Percentiles rank a stretch among this genome's conserved stretches.
Conservation (phyloP, 2,113 vertebrate genomes). For the Andinoacara biseriatus region DNA sequence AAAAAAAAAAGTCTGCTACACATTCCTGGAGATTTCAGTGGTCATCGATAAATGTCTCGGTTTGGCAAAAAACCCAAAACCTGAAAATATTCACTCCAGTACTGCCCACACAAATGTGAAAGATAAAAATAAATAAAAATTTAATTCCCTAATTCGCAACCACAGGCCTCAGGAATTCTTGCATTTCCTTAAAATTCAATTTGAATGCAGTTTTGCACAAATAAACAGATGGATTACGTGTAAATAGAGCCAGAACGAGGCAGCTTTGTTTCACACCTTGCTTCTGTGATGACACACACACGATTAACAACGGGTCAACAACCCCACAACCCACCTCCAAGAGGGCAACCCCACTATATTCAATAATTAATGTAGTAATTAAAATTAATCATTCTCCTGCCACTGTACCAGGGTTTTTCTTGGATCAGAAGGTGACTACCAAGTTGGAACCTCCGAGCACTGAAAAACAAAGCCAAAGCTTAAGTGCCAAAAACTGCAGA, state of each 20-base stretch:
- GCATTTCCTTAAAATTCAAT: neutral
- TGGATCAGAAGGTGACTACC: neutral
- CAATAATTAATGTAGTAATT: no score
- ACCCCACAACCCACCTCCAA: no score
- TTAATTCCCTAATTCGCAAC: neutral
- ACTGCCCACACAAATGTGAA: neutral
- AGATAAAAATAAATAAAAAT: neutral
- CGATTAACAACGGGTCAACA: no score
- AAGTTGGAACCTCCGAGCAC: no score
- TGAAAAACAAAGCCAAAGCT: no score
- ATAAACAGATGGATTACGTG: no score
- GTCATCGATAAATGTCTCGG: neutral
- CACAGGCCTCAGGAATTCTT: neutral
- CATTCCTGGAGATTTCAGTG: neutral
- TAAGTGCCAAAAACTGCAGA: no score
- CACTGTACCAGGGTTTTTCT: neutral
- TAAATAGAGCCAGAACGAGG: no score
- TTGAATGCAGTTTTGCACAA: no score
- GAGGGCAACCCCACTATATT: no score
- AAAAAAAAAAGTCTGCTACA: neutral
- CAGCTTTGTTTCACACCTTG: no score
- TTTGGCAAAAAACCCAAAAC: neutral
- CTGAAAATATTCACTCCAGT: neutral
- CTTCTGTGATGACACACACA: no score
- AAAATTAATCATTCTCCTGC: neutral